Base-by-base conservation (phyloP, 1,140 invertebrate species). In the Vanessa atalanta region DNA sequence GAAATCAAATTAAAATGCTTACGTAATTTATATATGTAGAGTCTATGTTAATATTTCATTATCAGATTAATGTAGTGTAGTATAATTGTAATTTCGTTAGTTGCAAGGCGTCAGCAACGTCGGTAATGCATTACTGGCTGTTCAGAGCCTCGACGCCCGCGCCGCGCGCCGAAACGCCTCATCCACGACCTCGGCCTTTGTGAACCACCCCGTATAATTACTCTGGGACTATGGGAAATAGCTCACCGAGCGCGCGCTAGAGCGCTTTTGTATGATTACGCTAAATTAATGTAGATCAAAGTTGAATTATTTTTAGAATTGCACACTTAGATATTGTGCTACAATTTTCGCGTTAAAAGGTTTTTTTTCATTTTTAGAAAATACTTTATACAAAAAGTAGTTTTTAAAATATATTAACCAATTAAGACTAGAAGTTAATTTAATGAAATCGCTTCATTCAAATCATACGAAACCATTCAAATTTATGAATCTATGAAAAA, bases 191-290 rank as follows among this genome's bases (percentile, higher is more conserved):
- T 72, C 65, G 77, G 78, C 83, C 84, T 89, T 88, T 89, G 87
- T 86, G 88, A 84, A 77, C 80, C 76, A 78, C 79, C 37, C 83
- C 83, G 83, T 86, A 82, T 91, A 89, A 90, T 91, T 90, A 90
- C 87, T 88, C 84, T 79, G 88, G 88, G 89, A 86, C 88, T 84
- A 89, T 88, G 89, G 89, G 88, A 91, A 91, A 90, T 90, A 84
- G 79, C 85, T 88, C 80, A 84, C 80, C 80, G 84, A 81, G 77
- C 82, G 83, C 85, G 77, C 82, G 83, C 85, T 82, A 84, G 84
- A 88, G 81, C 76, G 85, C 82, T 84, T 91, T 86, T 87, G 78
- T 90, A 82, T 86, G 85, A 84, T 89, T 89, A 83, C 79, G 86
- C 74, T 83, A 83, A 87, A 89, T 91, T 85, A 86, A 85, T 88